Evolutionary conservation across 2,888 invertebrate genomes (phyloP), one percentile per base, ranked within the genome.

Genomic region (Galerucella pusilla): DNA sequence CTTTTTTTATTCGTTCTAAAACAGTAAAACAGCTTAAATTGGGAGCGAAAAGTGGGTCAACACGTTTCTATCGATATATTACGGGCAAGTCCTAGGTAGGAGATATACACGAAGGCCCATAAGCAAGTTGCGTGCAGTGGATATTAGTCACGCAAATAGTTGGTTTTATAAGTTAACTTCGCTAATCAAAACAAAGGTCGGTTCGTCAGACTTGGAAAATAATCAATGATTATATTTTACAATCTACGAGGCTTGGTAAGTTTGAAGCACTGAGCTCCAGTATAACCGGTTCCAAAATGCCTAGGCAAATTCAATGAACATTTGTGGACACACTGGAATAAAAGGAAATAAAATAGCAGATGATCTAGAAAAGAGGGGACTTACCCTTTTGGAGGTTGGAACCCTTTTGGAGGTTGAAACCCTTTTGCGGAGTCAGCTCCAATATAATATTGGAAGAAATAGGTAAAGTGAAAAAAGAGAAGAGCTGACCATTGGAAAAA

Each of bases 31-130:
- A 49, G 49, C 63, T 70, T 65, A 71, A 68, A 74, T 73, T 75
- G 78, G 77, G 81, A 78, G 81, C 75, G 78, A 80, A 79, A 82
- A 80, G 74, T 81, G 78, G 81, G 82, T 81, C 80, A 82, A 77
- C 73, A 76, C 75, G 78, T 77, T 82, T 73, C 66, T 79, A 80
- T 80, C 80, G 79, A 80, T 80, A 80, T 80, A 80, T 74, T 75
- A 74, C 69, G 75, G 77, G 78, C 76, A 74, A 76, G 79, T 76
- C 75, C 71, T 75, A 66, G 74, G 73, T 68, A 75, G 72, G 57
- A 74, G 69, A 76, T 75, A 78, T 78, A 78, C 79, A 80, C 80
- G 78, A 79, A 81, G 77, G 80, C 61, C 76, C 54, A 71, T 69
- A 73, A 75, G 77, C 78, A 71, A 66, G 65, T 80, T 79, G 81